phyloP scores from a whole-genome alignment of 30 jellyfish, hydroid and myxozoan genomes.

The Nemopilema nomurai region DNA sequence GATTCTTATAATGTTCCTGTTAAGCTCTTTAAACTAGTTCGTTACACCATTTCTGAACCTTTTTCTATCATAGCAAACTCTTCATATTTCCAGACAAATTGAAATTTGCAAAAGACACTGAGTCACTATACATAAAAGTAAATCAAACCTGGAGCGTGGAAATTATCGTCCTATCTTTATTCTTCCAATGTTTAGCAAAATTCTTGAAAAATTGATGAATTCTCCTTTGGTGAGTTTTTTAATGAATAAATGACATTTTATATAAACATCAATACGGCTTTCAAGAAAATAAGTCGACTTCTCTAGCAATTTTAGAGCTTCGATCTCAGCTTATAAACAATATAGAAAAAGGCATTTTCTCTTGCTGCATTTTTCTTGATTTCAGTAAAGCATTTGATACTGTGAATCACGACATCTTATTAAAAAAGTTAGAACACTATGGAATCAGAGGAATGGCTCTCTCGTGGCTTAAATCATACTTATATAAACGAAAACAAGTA shows the following conservation, averaged over 20 bases:
- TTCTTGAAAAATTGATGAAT: neutral
- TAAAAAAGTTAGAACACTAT: neutral
- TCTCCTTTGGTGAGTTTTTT: constrained; percentile 18
- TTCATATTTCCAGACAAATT: constrained; percentile 19
- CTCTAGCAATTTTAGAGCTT: constrained; percentile 1
- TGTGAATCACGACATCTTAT: constrained; percentile 11
- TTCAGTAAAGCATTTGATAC: constrained; percentile 17
- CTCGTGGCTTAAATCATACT: constrained; percentile 14
- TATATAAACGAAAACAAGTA: neutral
- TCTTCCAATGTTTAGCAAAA: neutral
- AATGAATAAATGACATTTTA: neutral
- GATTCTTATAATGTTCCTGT: constrained; percentile 10
- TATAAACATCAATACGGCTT: constrained; percentile 20
- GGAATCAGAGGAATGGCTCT: constrained; percentile 3
- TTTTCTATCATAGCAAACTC: constrained; percentile 11
- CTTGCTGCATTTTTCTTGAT: constrained; percentile 17
- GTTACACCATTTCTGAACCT: constrained; percentile 11
- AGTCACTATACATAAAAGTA: constrained; percentile 17
- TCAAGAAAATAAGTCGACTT: constrained; percentile 8
- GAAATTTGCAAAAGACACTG: constrained; percentile 25
- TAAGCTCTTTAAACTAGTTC: constrained; percentile 15
- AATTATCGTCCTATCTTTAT: constrained; percentile 22
- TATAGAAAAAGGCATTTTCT: neutral
- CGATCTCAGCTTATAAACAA: neutral
- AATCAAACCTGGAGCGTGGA: constrained; percentile 12